Evolutionary conservation across 2,888 invertebrate genomes (phyloP), one percentile per base, ranked within the genome.

Genomic region (Coenonympha glycerion): DNA sequence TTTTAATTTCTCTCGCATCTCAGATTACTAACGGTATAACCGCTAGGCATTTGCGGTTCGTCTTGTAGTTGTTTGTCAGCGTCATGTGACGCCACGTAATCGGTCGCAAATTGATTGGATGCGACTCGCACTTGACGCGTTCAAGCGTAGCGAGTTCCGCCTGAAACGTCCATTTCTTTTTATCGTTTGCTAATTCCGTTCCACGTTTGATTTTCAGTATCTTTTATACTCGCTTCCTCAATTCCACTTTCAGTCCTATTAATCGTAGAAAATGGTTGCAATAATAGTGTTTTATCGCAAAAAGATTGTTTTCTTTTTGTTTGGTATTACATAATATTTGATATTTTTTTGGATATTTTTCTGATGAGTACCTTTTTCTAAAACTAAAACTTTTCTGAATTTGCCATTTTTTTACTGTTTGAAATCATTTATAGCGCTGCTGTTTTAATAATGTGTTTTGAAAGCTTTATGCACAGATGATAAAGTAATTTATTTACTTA

Each of bases 31-130:
- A 22, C 15, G 24, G 39, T 24, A 15, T 2, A 22, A 13, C 13
- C 39, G 22, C 15, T 39, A 15, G 22, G 39, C 39, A 39, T 39
- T 39, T 39, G 39, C 39, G 39, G 39, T 39, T 39, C 24, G 9
- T 3, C 22, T 24, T 8, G 22, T 13, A 3, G 16, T 2, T 11
- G 22, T 22, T 24, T 39, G 15, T 21, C 6, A 37, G 6, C 24
- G 24, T 15, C 24, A 39, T 39, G 5, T 39, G n/a, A 18, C 18
- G 19, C 36, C n/a, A n/a, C n/a, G n/a, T 39, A 39, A 39, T 39
- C 39, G 15, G 15, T 39, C 5, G 39, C 39, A 16, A 9, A 15
- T 16, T 22, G 22, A 39, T 39, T 15, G 15, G 39, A 22, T 22
- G 15, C 15, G 39, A 39, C 39, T 39, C 8, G 15, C 37, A 22